Base-by-base conservation (phyloP, 2,797 vertebrate species). In the Anas bahamensis region DNA sequence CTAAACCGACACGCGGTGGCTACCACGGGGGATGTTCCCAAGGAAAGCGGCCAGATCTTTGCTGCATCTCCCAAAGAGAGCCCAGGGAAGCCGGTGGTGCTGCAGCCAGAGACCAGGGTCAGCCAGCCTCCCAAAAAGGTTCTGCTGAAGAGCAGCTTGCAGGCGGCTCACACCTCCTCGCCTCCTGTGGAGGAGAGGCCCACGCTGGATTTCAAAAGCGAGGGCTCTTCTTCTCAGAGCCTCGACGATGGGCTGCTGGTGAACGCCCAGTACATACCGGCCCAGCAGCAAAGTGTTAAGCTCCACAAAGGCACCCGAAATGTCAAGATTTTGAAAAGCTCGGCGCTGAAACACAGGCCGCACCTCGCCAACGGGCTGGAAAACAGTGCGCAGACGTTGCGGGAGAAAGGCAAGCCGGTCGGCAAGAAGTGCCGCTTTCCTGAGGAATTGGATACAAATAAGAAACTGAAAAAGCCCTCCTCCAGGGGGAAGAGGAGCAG, bases 201-300 rank as follows among this genome's bases (percentile, higher is more conserved):
- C 0, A 29, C 88, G 1, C 88, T 97, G 85, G 98, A 98, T 93
- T 95, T 98, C 66, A 97, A 98, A 92, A 98, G 98, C 17, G 97
- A 98, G 59, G 98, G 98, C 50, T 98, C 98, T 5, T 98, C 98
- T 11, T 98, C 98, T 4, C 98, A 98, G 76, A 99, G 98, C 94
- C 96, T 98, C 59, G 98, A 98, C 6, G 98, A 98, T 17, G 98
- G 97, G 24, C 96, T 97, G 18, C 88, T 97, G 95, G 98, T 98
- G 50, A 98, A 97, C 1, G 97, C 96, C n/a, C 98, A 98, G 76
- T 98, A 96, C 84, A 96, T 98, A 48, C 97, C 98, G 0, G 95
- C 97, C 60, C 98, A 98, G 83, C 98, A 96, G 72, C 98, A 98
- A 13, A 96, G 86, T 1, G 71, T 92, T 91, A 98, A 98, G 93